These are phyloP conservation scores for Ursus arctos DNA, from an alignment of 2,113 vertebrate genomes.

Conservation along the genomic window DNA sequence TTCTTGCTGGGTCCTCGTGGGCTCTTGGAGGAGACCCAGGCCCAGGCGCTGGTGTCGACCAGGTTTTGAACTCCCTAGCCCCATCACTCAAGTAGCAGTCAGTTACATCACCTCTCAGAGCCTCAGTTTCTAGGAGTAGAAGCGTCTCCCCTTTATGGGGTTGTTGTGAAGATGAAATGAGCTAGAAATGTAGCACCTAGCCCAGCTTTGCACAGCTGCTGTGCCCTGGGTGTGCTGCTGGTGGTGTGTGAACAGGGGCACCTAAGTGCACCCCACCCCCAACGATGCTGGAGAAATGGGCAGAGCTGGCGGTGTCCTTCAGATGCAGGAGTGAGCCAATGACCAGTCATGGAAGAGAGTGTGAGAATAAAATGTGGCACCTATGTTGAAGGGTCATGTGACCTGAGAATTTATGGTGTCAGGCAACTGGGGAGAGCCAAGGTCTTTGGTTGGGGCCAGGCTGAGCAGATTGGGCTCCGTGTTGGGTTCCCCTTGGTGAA, in stretches of 20 bases:
- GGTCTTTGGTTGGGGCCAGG: neutral
- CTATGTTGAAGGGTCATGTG: neutral
- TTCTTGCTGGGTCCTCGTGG: neutral
- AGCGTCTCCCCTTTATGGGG: neutral
- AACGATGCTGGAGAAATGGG: neutral
- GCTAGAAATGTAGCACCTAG: too few relatives aligned
- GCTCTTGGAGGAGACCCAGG: neutral
- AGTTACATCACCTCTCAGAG: neutral
- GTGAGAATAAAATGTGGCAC: neutral
- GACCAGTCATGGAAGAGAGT: neutral
- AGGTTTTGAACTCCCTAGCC: neutral
- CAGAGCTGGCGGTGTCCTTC: neutral
- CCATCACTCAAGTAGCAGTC: neutral
- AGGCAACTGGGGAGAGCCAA: neutral
- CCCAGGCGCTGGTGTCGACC: neutral
- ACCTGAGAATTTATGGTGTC: neutral
- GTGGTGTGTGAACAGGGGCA: neutral
- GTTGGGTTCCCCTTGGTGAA: neutral
- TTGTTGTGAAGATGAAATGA: neutral
- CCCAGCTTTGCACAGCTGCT: accelerated
- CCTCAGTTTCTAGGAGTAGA: neutral
- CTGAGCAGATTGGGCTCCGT: neutral
- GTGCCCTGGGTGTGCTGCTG: neutral
- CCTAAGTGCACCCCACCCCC: neutral
- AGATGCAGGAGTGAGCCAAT: neutral